Conservation (phyloP, 2,888 invertebrate genomes). For the Erynnis tages region DNA sequence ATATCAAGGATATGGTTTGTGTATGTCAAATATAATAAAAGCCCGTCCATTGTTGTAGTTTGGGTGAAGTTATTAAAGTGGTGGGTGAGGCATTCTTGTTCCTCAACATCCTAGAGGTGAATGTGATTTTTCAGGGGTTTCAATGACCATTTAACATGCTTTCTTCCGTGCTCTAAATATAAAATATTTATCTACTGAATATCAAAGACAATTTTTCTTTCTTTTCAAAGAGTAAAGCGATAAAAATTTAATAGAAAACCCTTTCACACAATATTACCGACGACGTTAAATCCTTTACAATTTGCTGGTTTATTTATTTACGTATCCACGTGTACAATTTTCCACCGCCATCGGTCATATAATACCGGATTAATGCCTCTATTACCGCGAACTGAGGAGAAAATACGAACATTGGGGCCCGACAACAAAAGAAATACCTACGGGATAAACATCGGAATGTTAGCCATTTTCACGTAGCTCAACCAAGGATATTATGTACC, state of each 20-base stretch:
- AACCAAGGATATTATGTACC: slow-evolving; percentile 13
- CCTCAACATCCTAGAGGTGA: too few species aligned
- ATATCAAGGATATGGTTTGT: neutral
- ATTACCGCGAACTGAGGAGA: slow-evolving; percentile 48
- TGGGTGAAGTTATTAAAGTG: too few species aligned
- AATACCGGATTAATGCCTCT: slow-evolving; percentile 64
- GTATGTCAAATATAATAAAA: too few species aligned
- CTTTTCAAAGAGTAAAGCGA: too few species aligned
- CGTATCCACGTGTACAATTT: slow-evolving; percentile 43
- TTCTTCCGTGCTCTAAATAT: too few species aligned
- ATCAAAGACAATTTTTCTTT: too few species aligned
- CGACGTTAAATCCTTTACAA: slow-evolving; percentile 2
- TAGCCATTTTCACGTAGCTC: slow-evolving; percentile 27
- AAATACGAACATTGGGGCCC: slow-evolving; percentile 46
- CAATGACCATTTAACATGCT: too few species aligned
- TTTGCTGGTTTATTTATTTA: slow-evolving; percentile 34
- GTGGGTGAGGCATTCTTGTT: too few species aligned
- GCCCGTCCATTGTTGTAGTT: too few species aligned
- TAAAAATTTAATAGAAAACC: neutral
- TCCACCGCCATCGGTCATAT: slow-evolving; percentile 59
- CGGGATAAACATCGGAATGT: slow-evolving; percentile 43
- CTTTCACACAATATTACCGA: neutral
- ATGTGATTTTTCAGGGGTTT: too few species aligned
- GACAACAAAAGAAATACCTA: slow-evolving; percentile 60
- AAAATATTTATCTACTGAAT: too few species aligned